Conservation (phyloP, 2,113 vertebrate species). For the Spea multiplicata region DNA sequence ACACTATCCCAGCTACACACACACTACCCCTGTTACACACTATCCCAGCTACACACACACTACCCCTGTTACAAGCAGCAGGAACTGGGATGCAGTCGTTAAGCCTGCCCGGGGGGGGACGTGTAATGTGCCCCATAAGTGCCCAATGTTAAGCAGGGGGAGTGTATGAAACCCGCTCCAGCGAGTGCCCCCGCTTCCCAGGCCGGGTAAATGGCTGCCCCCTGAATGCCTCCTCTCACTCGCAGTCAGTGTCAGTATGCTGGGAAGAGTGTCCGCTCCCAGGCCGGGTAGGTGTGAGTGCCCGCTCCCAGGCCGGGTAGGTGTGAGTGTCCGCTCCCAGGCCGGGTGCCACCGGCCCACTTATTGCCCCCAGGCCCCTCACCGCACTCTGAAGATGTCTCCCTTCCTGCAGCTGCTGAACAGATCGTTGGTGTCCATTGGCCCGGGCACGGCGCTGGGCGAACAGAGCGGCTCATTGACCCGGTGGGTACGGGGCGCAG, state of each 20-base stretch:
- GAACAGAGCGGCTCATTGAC: conserved; percentile 53
- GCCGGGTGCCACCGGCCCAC: too few species aligned
- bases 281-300: not conserved
- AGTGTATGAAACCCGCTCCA: too few species aligned
- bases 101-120: too few species aligned
- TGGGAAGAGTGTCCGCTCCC: not conserved
- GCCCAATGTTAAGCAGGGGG: too few species aligned
- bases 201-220: not conserved
- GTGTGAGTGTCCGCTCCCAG: not conserved
- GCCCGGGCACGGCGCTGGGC: conserved; percentile 57
- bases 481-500: conserved; percentile 5
- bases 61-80: too few species aligned
- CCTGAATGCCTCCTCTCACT: not conserved
- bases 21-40: too few species aligned
- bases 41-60: too few species aligned
- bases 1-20: too few species aligned
- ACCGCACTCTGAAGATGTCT: conserved; percentile 91
- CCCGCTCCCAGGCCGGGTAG: not conserved
- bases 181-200: not conserved
- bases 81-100: too few species aligned
- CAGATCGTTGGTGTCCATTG: conserved; percentile 89
- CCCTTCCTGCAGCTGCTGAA: conserved; percentile 94
- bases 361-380: conserved; percentile 50
- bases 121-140: too few species aligned
- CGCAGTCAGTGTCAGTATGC: not conserved